Evolutionary conservation across 2,888 invertebrate species (phyloP).

Genomic region (Eilema griseolum): DNA sequence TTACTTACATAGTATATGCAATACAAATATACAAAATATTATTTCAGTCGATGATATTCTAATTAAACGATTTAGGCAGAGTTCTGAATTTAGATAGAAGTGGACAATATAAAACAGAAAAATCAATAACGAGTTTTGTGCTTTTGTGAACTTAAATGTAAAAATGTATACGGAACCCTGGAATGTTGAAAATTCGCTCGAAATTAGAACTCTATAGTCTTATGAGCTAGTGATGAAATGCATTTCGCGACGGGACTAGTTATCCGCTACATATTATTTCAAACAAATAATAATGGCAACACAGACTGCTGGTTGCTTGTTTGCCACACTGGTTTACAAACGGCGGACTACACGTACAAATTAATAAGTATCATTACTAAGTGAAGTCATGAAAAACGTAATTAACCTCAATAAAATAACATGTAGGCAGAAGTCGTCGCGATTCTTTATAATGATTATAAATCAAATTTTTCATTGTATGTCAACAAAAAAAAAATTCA

Average conservation of each 20-base stretch:
- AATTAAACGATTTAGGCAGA: slow-evolving; percentile 64
- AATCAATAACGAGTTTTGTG: slow-evolving; percentile 62
- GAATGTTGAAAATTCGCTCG: slow-evolving; percentile 83
- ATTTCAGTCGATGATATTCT: slow-evolving; percentile 72
- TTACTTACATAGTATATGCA: slow-evolving; percentile 58
- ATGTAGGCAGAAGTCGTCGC: slow-evolving; percentile 80
- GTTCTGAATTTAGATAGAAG: slow-evolving; percentile 52
- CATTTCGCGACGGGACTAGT: slow-evolving; percentile 83
- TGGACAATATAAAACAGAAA: slow-evolving; percentile 29
- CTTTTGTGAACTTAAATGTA: slow-evolving; percentile 66
- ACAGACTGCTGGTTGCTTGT: background rate
- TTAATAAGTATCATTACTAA: background rate
- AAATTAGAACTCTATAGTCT: slow-evolving; percentile 69
- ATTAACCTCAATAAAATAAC: slow-evolving; percentile 71
- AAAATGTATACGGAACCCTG: slow-evolving; percentile 71
- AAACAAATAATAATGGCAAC: slow-evolving; percentile 51
- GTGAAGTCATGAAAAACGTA: slow-evolving; percentile 16
- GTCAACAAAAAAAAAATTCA: slow-evolving; percentile 50
- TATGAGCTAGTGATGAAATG: slow-evolving; percentile 80
- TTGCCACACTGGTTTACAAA: background rate
- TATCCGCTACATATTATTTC: slow-evolving; percentile 73
- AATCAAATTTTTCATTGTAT: slow-evolving; percentile 55
- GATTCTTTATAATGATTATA: slow-evolving; percentile 59
- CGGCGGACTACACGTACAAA: background rate
- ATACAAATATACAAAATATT: slow-evolving; percentile 79